Percentiles rank a stretch among this genome's conserved stretches.
These are phyloP conservation scores for Zelostemma sp. DNA, from an alignment of 1,140 invertebrate species.

Conservation along the genomic window DNA sequence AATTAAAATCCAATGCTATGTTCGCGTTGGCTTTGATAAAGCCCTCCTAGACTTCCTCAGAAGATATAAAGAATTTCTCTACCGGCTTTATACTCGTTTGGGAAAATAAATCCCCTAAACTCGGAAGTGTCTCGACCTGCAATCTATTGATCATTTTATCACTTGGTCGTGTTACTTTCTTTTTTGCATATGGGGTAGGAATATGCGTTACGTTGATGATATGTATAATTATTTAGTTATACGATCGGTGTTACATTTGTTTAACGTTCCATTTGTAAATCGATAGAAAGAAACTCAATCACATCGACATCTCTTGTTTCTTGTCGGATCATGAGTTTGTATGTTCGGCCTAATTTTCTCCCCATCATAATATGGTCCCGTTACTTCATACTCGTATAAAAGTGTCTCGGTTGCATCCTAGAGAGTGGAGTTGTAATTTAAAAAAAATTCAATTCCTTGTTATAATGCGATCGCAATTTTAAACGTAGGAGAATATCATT, in stretches of 20 bases:
- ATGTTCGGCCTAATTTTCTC: slow-evolving; percentile 4
- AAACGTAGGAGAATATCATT: no score
- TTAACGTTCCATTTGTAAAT: no score
- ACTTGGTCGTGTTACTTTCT: neutral
- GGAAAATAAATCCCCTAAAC: neutral
- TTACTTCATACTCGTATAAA: no score
- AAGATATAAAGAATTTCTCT: neutral
- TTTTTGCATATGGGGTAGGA: neutral
- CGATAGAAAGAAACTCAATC: no score
- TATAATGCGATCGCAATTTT: no score
- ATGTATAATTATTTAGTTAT: neutral
- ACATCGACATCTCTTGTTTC: no score
- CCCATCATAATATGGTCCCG: neutral
- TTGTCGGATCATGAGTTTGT: no score
- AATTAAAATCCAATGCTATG: slow-evolving; percentile 22
- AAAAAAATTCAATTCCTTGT: no score
- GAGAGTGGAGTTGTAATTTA: no score
- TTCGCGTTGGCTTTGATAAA: slow-evolving; percentile 7
- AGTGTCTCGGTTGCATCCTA: no score
- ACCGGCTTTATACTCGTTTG: neutral
- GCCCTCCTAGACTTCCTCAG: neutral
- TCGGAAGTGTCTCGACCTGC: slow-evolving; percentile 4
- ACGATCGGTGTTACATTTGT: no score
- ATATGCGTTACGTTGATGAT: neutral
- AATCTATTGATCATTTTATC: neutral